Percentiles rank a stretch among this genome's conserved stretches.
These are phyloP conservation scores for Porites lutea DNA, from an alignment of 64 coral and sea anemone genomes.

Conservation along the genomic window DNA sequence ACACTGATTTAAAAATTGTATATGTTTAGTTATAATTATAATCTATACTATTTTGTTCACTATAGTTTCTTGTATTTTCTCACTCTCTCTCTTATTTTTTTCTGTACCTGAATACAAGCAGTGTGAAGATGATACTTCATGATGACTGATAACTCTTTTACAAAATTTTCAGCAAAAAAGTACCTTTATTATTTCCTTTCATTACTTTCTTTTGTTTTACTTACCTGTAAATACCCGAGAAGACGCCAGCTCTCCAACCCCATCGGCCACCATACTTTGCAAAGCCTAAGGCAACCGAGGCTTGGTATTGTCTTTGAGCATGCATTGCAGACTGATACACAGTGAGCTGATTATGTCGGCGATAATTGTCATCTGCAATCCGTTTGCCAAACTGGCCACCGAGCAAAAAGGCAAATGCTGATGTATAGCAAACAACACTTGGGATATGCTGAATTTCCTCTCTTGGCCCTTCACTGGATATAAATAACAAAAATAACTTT, in stretches of 20 bases:
- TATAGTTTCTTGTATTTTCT: no score
- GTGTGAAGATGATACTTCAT: no score
- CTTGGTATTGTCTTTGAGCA: slow-evolving; percentile 66
- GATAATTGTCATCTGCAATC: slow-evolving; percentile 51
- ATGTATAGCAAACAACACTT: slow-evolving; percentile 17
- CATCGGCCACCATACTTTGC: slow-evolving; percentile 70
- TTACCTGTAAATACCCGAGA: slow-evolving; percentile 76
- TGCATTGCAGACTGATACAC: slow-evolving; percentile 72
- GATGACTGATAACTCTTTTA: no score
- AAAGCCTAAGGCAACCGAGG: slow-evolving; percentile 60
- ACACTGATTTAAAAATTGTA: no score
- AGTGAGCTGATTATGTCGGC: slow-evolving; percentile 68
- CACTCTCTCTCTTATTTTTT: no score
- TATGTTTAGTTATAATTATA: no score
- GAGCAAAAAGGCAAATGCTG: slow-evolving; percentile 68
- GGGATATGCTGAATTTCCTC: slow-evolving; percentile 65
- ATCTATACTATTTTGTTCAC: no score
- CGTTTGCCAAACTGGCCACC: slow-evolving; percentile 73
- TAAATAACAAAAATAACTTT: not conserved
- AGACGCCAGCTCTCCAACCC: slow-evolving; percentile 73
- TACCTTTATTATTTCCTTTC: no score
- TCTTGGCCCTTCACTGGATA: slow-evolving; percentile 6
- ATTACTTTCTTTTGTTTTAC: no score
- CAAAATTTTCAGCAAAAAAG: no score
- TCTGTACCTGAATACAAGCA: no score